A percentile compares a stretch with the other conserved stretches of the same genome.
Conservation (phyloP, 2,888 invertebrate genomes). For the Pteria penguin region DNA sequence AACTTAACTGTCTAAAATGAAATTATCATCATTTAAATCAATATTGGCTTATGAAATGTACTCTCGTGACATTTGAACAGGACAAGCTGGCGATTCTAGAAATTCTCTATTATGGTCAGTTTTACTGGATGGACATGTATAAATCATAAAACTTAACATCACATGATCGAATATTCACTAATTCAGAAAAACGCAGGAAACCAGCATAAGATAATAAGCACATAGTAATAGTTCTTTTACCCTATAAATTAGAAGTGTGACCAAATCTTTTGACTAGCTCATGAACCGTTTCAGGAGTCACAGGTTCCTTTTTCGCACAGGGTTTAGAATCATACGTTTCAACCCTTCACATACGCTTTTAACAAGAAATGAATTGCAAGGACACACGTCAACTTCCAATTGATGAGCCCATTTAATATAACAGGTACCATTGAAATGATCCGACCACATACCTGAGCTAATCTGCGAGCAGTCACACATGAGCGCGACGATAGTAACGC, state of each 20-base stretch:
- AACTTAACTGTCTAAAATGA: background rate
- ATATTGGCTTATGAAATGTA: background rate
- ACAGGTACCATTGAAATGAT: constrained; percentile 23
- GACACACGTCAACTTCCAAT: constrained; percentile 20
- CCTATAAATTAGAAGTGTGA: constrained; percentile 12
- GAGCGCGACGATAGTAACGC: background rate
- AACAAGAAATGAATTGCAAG: constrained; percentile 32
- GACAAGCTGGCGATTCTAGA: background rate
- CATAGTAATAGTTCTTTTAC: constrained; percentile 17
- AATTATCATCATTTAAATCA: background rate
- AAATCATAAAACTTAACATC: constrained; percentile 31
- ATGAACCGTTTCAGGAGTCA: constrained; percentile 30
- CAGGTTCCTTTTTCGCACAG: constrained; percentile 37
- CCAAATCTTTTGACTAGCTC: constrained; percentile 22
- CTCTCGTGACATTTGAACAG: background rate
- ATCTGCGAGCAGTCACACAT: background rate
- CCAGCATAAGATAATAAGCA: constrained; percentile 20
- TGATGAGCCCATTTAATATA: constrained; percentile 43
- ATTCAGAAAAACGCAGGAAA: constrained; percentile 22
- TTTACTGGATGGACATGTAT: constrained; percentile 32
- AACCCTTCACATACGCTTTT: constrained; percentile 24
- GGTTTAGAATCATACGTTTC: constrained; percentile 33
- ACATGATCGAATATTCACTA: background rate
- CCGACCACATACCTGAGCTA: background rate
- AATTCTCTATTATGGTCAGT: background rate